Percentiles rank a stretch among this genome's conserved stretches.
Evolutionary conservation across 2,888 invertebrate genomes (phyloP).

Genomic region (Dryobota labecula): DNA sequence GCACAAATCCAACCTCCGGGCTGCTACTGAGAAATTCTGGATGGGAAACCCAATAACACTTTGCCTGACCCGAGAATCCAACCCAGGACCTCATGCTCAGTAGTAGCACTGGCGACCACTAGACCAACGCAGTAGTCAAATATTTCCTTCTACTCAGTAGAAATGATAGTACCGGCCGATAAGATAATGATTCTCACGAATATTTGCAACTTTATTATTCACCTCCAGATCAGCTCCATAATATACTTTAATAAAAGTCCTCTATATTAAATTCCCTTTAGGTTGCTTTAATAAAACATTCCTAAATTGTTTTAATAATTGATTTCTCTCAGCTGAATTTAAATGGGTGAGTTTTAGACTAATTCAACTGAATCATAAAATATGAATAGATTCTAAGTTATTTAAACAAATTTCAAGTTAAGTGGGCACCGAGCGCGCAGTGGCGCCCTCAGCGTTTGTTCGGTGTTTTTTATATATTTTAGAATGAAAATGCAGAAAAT

Average conservation of each 20-base stretch:
- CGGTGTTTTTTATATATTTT: too few species aligned
- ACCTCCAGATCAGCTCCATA: slow-evolving; percentile 8
- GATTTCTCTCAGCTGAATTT: slow-evolving; percentile 36
- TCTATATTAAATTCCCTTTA: slow-evolving; percentile 42
- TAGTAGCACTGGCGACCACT: too few species aligned
- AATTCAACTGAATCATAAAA: slow-evolving; percentile 32
- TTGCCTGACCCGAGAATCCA: too few species aligned
- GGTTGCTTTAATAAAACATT: slow-evolving; percentile 8
- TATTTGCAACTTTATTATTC: slow-evolving; percentile 14
- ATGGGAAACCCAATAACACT: too few species aligned
- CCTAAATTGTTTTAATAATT: slow-evolving; percentile 57
- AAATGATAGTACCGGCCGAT: background rate
- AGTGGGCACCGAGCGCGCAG: too few species aligned
- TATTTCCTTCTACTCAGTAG: background rate
- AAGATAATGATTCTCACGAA: slow-evolving; percentile 1
- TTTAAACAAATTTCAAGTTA: slow-evolving; percentile 42
- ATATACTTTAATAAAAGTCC: slow-evolving; percentile 29
- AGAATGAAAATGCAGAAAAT: too few species aligned
- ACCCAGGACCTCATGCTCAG: too few species aligned
- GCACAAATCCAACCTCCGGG: too few species aligned
- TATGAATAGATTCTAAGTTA: slow-evolving; percentile 37
- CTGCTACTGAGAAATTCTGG: too few species aligned
- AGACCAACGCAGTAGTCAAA: background rate
- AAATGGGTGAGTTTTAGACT: slow-evolving; percentile 12
- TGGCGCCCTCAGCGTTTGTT: too few species aligned